These are phyloP conservation scores for Alloscopus bannaensis DNA, from an alignment of 2,888 invertebrate genomes.

Conservation along the genomic window DNA sequence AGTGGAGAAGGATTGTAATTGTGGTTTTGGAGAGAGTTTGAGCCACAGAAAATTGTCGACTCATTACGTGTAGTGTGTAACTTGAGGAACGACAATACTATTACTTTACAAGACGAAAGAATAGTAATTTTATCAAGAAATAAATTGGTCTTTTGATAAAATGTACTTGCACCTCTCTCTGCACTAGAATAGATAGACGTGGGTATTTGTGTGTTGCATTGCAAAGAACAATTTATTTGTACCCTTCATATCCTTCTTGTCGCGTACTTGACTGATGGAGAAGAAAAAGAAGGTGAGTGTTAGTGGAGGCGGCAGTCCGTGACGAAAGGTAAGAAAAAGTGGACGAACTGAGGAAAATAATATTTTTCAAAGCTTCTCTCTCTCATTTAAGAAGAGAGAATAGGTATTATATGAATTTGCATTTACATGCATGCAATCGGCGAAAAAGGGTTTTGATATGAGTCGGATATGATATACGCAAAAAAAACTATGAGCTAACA, in stretches of 20 bases:
- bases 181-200: too few species aligned
- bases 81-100: constrained; percentile 7
- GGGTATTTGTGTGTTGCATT: constrained; percentile 27
- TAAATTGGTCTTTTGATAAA: constrained; percentile 38
- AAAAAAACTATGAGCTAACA: constrained; percentile 9
- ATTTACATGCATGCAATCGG: constrained; percentile 44
- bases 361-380: constrained; percentile 38
- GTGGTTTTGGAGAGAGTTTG: background rate
- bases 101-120: constrained; percentile 15
- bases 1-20: constrained; percentile 4
- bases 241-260: constrained; percentile 8
- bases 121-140: constrained; percentile 26
- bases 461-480: constrained; percentile 41
- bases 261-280: constrained; percentile 52
- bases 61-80: constrained; percentile 24
- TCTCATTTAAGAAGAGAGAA: constrained; percentile 25
- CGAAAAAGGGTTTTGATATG: too few species aligned
- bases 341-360: too few species aligned
- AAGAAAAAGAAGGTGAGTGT: constrained; percentile 46
- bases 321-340: constrained; percentile 28
- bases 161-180: constrained; percentile 32
- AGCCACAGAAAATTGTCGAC: constrained; percentile 28
- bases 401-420: constrained; percentile 24
- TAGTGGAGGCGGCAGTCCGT: constrained; percentile 63
- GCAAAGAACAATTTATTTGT: background rate